These are phyloP conservation scores for Camponotus floridanus DNA, from an alignment of 1,140 invertebrate genomes.

Conservation along the genomic window DNA sequence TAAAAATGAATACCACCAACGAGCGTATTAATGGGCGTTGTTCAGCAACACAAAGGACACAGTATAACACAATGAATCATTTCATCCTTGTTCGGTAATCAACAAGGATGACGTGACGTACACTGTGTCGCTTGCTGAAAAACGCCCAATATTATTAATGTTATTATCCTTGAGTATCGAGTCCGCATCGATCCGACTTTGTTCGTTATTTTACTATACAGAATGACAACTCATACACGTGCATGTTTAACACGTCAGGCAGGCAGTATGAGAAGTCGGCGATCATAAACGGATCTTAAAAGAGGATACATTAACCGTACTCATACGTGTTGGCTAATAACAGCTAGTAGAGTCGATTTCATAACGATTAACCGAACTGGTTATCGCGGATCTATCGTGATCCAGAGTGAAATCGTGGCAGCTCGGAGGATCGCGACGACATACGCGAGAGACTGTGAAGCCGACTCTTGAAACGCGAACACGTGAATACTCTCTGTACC, in stretches of 20 bases:
- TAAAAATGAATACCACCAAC: slow-evolving; percentile 35
- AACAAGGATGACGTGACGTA: no score
- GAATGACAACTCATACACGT: slow-evolving; percentile 1
- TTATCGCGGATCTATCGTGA: slow-evolving; percentile 3
- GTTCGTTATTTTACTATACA: slow-evolving; percentile 43
- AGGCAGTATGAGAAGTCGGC: slow-evolving; percentile 18
- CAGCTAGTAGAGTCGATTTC: slow-evolving; percentile 46
- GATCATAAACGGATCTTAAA: slow-evolving; percentile 54
- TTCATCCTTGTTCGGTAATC: no score
- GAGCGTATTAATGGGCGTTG: slow-evolving; percentile 8
- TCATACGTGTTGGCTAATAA: slow-evolving; percentile 59
- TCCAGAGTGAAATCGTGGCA: slow-evolving; percentile 26
- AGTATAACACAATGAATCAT: no score
- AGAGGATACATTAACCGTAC: slow-evolving; percentile 62
- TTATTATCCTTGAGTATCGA: slow-evolving; percentile 59
- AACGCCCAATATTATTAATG: slow-evolving; percentile 40
- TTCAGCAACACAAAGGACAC: no score
- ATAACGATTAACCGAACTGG: slow-evolving; percentile 41
- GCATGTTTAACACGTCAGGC: neutral
- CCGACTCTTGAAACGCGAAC: slow-evolving; percentile 18
- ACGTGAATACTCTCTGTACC: slow-evolving; percentile 31
- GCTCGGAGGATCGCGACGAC: neutral
- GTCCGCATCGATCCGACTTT: slow-evolving; percentile 28
- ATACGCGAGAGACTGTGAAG: neutral
- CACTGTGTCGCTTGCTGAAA: no score